phyloP scores from a whole-genome alignment of 1,140 invertebrate genomes.

The Penaeus vannamei region DNA sequence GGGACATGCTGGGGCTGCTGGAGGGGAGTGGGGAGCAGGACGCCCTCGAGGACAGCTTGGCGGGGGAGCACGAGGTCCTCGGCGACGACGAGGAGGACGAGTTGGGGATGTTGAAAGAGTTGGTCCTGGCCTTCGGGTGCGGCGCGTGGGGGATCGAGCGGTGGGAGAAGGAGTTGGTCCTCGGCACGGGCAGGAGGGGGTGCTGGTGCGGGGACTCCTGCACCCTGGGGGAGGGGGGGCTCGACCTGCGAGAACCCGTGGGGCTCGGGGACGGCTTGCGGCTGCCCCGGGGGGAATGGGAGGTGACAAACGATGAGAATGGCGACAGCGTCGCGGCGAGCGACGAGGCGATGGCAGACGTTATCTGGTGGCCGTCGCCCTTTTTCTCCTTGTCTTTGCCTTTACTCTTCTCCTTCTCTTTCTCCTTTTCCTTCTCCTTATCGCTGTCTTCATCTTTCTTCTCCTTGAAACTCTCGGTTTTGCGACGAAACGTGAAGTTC shows the following conservation, averaged over 20 bases:
- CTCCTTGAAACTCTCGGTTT: constrained; percentile 50
- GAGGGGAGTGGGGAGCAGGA: constrained; percentile 3
- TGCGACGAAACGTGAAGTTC: constrained; percentile 55
- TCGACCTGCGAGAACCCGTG: constrained; percentile 32
- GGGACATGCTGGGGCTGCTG: constrained; percentile 37
- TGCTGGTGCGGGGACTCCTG: background rate
- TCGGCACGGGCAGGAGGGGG: background rate
- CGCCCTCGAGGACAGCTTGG: too few relatives aligned
- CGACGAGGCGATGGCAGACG: constrained; percentile 55
- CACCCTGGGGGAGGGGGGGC: constrained; percentile 33
- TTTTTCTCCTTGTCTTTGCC: constrained; percentile 50
- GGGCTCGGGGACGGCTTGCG: constrained; percentile 55
- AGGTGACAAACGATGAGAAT: constrained; percentile 60
- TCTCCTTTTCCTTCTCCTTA: constrained; percentile 12
- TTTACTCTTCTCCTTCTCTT: constrained; percentile 41
- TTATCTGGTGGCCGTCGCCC: constrained; percentile 18
- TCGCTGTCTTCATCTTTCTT: constrained; percentile 24
- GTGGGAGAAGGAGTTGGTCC: constrained; percentile 27
- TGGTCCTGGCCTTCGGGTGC: constrained; percentile 12
- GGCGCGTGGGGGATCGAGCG: background rate
- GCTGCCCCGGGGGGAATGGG: constrained; percentile 55
- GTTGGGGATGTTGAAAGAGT: constrained; percentile 46
- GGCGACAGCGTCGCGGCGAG: constrained; percentile 64
- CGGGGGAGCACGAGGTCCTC: too few relatives aligned
- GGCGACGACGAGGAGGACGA: background rate